phyloP scores from a whole-genome alignment of 2,888 invertebrate species.

The Acronicta leporina region DNA sequence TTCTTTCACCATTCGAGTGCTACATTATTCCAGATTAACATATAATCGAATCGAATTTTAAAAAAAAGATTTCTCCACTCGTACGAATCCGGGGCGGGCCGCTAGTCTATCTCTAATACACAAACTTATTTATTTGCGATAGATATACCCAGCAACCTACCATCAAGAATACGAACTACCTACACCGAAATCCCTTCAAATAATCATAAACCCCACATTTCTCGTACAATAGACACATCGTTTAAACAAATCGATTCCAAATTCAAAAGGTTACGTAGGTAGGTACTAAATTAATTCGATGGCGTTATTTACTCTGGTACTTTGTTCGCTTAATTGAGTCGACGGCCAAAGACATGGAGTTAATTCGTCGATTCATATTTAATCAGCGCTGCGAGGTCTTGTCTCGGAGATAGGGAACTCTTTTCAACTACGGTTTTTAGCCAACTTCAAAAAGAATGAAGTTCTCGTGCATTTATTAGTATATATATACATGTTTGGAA shows the following conservation, averaged over 20 bases:
- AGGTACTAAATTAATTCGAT: constrained; percentile 83
- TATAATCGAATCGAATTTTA: too few relatives aligned
- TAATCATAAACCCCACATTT: constrained; percentile 33
- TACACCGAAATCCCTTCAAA: constrained; percentile 13
- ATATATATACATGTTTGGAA: too few relatives aligned
- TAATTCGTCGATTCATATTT: constrained; percentile 88
- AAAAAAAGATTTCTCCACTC: too few relatives aligned
- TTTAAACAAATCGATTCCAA: constrained; percentile 78
- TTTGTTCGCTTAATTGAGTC: constrained; percentile 88
- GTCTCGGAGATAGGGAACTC: constrained; percentile 28
- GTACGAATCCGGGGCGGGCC: too few relatives aligned
- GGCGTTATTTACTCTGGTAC: constrained; percentile 85
- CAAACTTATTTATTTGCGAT: too few relatives aligned
- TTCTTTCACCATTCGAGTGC: too few relatives aligned
- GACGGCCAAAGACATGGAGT: constrained; percentile 81
- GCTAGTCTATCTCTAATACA: too few relatives aligned
- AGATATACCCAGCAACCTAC: too few relatives aligned
- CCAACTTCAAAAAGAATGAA: too few relatives aligned
- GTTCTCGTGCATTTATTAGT: too few relatives aligned
- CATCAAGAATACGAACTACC: background rate
- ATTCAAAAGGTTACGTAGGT: constrained; percentile 63
- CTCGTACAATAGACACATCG: constrained; percentile 57
- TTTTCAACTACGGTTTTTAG: constrained; percentile 32
- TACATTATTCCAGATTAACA: too few relatives aligned
- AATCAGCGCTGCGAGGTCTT: constrained; percentile 69